phyloP scores from a whole-genome alignment of 2,797 vertebrate genomes.

The Premnoplex brunnescens region DNA sequence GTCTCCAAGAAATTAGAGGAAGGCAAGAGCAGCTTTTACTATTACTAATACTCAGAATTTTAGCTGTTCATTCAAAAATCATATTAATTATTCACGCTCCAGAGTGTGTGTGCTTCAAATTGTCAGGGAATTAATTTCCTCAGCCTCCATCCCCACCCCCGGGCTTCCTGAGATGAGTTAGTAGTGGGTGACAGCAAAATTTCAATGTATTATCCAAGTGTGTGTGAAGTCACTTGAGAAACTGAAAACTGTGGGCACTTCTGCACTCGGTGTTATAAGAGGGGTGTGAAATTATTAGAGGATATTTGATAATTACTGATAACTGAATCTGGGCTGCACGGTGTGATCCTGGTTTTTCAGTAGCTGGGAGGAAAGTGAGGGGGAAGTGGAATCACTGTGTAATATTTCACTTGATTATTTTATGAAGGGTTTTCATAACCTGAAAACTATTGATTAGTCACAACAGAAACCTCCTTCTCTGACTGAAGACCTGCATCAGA shows the following conservation, averaged over 20 bases:
- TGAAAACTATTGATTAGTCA: neutral
- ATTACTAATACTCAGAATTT: neutral
- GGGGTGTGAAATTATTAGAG: neutral
- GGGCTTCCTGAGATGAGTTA: neutral
- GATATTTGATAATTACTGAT: neutral
- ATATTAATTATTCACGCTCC: neutral
- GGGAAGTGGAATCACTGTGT: neutral
- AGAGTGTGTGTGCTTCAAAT: neutral
- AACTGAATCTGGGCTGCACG: neutral
- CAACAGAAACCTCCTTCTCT: neutral
- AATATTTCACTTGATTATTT: neutral
- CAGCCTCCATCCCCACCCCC: neutral
- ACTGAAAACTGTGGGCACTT: neutral
- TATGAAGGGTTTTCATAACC: neutral
- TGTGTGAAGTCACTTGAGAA: neutral
- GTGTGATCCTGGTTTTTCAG: neutral
- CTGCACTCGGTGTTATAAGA: neutral
- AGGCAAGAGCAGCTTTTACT: neutral
- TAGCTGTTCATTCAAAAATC: neutral
- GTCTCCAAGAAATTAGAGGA: neutral
- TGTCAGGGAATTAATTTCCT: neutral
- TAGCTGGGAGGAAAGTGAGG: neutral
- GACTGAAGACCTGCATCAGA: neutral
- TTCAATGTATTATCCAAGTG: neutral
- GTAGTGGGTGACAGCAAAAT: neutral